Percentiles rank a stretch among this genome's conserved stretches.
These are phyloP conservation scores for Meteorus colon DNA, from an alignment of 2,888 invertebrate genomes.

Conservation along the genomic window DNA sequence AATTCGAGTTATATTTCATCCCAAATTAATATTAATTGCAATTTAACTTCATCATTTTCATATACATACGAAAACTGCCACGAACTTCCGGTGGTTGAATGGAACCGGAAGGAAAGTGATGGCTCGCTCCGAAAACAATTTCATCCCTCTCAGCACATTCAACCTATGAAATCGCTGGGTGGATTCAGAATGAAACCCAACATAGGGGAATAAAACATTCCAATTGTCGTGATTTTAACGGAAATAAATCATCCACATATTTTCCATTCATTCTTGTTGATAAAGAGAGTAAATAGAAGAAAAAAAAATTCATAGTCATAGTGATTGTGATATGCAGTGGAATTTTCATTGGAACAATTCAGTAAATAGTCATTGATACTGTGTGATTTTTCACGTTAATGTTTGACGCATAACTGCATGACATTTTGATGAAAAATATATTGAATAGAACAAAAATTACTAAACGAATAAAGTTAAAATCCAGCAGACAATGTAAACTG, in stretches of 20 bases:
- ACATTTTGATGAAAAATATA: background rate
- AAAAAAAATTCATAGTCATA: too few species aligned
- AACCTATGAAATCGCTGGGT: background rate
- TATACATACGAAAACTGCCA: background rate
- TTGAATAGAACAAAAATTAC: background rate
- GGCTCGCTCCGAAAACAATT: conserved; percentile 18
- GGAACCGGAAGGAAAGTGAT: conserved; percentile 11
- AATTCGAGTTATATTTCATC: conserved; percentile 56
- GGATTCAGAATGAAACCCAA: background rate
- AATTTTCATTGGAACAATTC: too few species aligned
- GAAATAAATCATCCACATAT: too few species aligned
- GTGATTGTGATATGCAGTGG: too few species aligned
- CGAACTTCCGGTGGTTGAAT: conserved; percentile 7
- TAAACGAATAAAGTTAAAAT: background rate
- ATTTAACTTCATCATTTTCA: background rate
- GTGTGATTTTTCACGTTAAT: too few species aligned
- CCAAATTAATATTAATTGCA: conserved; percentile 65
- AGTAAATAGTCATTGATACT: too few species aligned
- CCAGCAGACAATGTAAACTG: background rate
- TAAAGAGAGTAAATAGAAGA: too few species aligned
- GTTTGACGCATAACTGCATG: background rate
- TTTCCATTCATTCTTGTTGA: too few species aligned
- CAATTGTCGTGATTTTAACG: background rate
- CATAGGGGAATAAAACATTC: background rate
- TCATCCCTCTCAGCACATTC: background rate